Evolutionary conservation across 1,140 invertebrate species (phyloP).

Genomic region (Ylistrum balloti): DNA sequence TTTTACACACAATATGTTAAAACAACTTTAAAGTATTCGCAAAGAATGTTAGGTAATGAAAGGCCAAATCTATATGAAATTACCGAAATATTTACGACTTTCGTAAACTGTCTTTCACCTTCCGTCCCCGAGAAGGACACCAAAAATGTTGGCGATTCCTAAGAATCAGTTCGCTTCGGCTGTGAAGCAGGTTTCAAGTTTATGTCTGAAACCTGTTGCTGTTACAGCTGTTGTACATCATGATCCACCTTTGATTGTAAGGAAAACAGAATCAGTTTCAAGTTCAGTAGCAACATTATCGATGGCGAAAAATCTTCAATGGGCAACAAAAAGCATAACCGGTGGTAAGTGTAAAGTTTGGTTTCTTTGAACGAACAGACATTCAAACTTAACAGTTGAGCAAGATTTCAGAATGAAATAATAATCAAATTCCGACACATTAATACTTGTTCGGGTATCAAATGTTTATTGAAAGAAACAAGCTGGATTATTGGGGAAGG

Average conservation of each 20-base stretch:
- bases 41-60: too few relatives aligned
- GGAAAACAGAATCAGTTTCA: neutral
- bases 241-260: neutral
- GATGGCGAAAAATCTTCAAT: constrained; percentile 4
- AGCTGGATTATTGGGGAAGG: too few relatives aligned
- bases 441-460: too few relatives aligned
- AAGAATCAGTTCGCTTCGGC: constrained; percentile 19
- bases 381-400: too few relatives aligned
- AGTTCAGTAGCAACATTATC: neutral
- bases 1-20: too few relatives aligned
- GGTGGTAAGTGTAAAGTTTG: neutral
- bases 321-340: constrained; percentile 9
- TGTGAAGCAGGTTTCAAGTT: neutral
- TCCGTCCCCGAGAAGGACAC: constrained; percentile 3
- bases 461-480: too few relatives aligned
- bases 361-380: too few relatives aligned
- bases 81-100: neutral
- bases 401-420: too few relatives aligned
- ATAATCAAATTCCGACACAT: too few relatives aligned
- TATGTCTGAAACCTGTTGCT: neutral
- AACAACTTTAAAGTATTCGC: too few relatives aligned
- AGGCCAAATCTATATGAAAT: too few relatives aligned
- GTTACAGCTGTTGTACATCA: constrained; percentile 1
- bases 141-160: constrained; percentile 51
- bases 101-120: constrained; percentile 42